Evolutionary conservation across 2,888 invertebrate species (phyloP), one percentile per base, ranked within the genome.

Genomic region (Halictus ligatus): DNA sequence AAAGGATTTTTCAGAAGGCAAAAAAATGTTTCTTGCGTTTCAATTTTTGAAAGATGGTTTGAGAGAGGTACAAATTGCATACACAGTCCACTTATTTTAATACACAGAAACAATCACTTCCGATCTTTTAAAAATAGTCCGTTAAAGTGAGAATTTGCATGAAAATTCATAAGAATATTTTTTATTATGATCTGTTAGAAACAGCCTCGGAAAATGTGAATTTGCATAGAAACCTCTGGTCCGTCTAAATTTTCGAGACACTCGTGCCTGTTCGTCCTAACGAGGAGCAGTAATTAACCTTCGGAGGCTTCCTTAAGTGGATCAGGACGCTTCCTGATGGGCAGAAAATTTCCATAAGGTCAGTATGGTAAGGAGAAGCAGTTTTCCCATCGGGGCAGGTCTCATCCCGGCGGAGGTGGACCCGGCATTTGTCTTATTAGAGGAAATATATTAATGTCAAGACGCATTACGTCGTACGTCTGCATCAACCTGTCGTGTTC

Each of bases 401-500:
- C 48, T 72, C n/a, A 35, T 71, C 75, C 43, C 40, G 54, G 81
- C 50, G 81, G 81, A 88, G 89, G 83, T 85, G 88, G 86, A 81
- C 60, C 75, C 25, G 80, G 58, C 78, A 76, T 91, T 91, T 87
- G 88, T 89, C 90, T 91, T 90, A 88, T 91, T 90, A 87, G 84
- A 84, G 88, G 89, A 91, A 89, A 91, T 90, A 89, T 92, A 92
- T 92, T 91, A 90, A 91, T 91, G 92, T 92, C 92, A 84, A 87
- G 89, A 88, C 79, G 83, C 77, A 90, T 92, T 92, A 92, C 85
- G 87, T 91, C 89, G 91, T 90, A 91, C 82, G 89, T 92, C 92
- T 93, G 89, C 91, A 93, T 93, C 89, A 91, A 92, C 90, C 91
- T 89, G 92, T 89, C 87, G 89, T 85, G 86, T 81, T 25, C 76